These are phyloP conservation scores for Whitmania pigra DNA, from an alignment of 1,140 invertebrate species.

Conservation along the genomic window DNA sequence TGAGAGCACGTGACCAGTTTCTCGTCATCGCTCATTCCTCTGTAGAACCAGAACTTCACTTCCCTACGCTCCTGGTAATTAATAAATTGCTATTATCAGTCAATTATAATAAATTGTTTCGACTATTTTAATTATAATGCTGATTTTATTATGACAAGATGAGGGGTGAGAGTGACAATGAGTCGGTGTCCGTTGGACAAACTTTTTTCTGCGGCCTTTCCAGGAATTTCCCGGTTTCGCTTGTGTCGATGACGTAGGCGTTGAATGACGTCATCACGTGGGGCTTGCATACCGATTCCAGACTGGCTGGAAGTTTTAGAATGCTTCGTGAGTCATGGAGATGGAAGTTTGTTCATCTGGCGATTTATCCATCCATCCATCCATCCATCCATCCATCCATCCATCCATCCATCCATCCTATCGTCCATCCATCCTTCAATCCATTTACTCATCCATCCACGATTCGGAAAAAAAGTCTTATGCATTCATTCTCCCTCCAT, in stretches of 20 bases:
- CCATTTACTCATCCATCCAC: too few species aligned
- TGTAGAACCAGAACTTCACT: constrained; percentile 7
- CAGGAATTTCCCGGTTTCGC: neutral
- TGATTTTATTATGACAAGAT: neutral
- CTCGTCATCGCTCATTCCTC: neutral
- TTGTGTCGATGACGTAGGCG: constrained; percentile 6
- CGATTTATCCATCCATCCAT: too few species aligned
- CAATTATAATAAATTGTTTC: too few species aligned
- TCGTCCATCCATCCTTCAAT: too few species aligned
- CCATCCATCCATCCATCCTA: too few species aligned
- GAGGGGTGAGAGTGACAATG: neutral
- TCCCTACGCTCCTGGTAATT: neutral
- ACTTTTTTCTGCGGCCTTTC: constrained; percentile 8
- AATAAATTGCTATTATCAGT: too few species aligned
- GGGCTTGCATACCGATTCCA: neutral
- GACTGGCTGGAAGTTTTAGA: neutral
- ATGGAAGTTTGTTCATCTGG: neutral
- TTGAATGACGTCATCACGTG: constrained; percentile 15
- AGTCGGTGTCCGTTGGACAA: neutral
- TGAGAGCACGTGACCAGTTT: neutral
- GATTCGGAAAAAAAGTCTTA: too few species aligned
- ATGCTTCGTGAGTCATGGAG: neutral
- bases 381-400: too few species aligned
- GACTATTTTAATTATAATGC: neutral
- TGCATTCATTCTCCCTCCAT: too few species aligned